Conservation (phyloP, 2,888 invertebrate genomes). For the Diadegma fenestrale region DNA sequence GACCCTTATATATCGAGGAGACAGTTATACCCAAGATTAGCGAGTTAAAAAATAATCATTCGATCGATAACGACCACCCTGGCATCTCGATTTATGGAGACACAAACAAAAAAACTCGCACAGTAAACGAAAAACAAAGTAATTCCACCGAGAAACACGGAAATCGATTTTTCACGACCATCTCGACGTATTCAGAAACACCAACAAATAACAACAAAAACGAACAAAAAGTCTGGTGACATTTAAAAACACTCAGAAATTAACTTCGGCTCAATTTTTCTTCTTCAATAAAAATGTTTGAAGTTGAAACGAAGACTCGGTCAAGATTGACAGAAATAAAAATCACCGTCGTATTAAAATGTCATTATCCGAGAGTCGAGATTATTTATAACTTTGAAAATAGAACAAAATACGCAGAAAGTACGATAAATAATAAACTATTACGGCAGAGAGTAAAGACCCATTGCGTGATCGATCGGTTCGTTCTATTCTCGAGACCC, state of each 20-base stretch:
- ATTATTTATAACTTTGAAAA: conserved; percentile 7
- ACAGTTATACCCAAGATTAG: conserved; percentile 50
- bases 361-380: neutral
- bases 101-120: neutral
- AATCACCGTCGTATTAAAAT: neutral
- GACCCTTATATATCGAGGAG: neutral
- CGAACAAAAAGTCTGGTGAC: neutral
- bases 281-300: neutral
- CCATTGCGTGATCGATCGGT: conserved; percentile 49
- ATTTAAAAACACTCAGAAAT: neutral
- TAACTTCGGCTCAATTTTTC: neutral
- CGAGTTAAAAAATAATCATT: conserved; percentile 64
- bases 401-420: neutral
- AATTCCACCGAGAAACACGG: neutral
- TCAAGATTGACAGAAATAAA: neutral
- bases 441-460: conserved; percentile 57
- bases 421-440: conserved; percentile 35
- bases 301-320: neutral
- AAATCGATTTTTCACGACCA: neutral
- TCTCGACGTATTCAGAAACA: neutral
- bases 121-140: neutral
- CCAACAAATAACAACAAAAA: neutral
- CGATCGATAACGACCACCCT: neutral
- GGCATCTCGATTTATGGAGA: neutral
- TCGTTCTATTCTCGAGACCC: conserved; percentile 7